A percentile compares a stretch with the other conserved stretches of the same genome.
phyloP scores from a whole-genome alignment of 2,113 vertebrate genomes.

The Mesoclemmys tuberculata region DNA sequence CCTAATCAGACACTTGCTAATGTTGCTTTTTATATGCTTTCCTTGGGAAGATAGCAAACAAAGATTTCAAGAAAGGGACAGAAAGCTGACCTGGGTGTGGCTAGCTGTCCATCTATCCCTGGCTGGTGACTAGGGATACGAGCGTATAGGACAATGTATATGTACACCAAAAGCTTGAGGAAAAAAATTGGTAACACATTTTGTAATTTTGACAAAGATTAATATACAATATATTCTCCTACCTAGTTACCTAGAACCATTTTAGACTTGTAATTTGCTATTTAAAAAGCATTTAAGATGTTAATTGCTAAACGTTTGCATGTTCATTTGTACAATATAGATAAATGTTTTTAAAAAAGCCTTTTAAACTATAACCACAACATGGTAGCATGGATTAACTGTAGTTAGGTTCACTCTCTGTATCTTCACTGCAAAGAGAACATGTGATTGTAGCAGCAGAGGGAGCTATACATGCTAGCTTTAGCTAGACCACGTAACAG shows the following conservation, averaged over 20 bases:
- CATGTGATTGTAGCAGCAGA: not conserved
- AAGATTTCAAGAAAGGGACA: not conserved
- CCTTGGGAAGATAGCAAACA: not conserved
- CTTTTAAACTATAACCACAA: not conserved
- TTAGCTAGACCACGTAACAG: not conserved
- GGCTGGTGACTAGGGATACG: not conserved
- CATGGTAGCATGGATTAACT: constrained; percentile 48
- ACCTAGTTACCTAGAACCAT: not conserved
- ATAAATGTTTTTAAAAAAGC: rapidly evolving
- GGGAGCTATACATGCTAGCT: not conserved
- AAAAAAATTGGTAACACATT: rapidly evolving
- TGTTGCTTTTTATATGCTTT: not conserved
- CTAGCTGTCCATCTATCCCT: not conserved
- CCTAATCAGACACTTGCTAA: too few species aligned
- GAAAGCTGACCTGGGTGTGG: not conserved
- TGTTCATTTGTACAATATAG: rapidly evolving
- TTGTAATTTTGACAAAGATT: not conserved
- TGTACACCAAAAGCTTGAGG: not conserved
- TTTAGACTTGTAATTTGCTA: not conserved
- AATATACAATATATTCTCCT: not conserved
- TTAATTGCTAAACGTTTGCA: rapidly evolving
- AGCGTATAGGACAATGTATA: not conserved
- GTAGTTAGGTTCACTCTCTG: not conserved
- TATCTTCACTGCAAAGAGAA: not conserved
- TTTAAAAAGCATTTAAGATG: rapidly evolving